Percentiles rank a stretch among this genome's conserved stretches.
phyloP scores from a whole-genome alignment of 2,888 invertebrate genomes.

The Itoplectis maculator region DNA sequence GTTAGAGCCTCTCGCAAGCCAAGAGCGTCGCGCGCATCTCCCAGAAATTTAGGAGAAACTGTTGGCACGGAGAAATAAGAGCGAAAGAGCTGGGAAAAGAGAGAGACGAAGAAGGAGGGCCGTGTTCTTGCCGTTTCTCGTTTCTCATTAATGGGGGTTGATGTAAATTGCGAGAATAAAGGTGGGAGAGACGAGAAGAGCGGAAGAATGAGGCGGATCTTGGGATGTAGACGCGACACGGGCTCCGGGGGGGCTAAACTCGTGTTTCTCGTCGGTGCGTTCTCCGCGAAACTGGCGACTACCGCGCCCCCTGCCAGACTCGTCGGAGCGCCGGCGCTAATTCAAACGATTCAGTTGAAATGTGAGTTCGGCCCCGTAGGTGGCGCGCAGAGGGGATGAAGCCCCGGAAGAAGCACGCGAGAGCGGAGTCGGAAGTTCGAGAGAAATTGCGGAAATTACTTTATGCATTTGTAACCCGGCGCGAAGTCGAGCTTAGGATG shows the following conservation, averaged over 20 bases:
- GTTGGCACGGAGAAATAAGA: neutral
- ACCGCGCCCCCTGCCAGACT: neutral
- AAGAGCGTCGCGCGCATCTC: neutral
- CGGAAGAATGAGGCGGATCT: neutral
- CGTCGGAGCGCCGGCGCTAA: slow-evolving; percentile 23
- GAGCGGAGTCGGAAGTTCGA: slow-evolving; percentile 48
- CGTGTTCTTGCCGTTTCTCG: slow-evolving; percentile 9
- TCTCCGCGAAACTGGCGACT: neutral
- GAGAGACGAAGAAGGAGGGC: too few relatives aligned
- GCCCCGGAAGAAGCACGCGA: neutral
- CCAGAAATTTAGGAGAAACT: slow-evolving; percentile 16
- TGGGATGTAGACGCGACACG: neutral
- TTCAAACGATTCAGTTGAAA: slow-evolving; percentile 52
- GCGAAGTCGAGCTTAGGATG: slow-evolving; percentile 1
- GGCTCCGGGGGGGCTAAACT: neutral
- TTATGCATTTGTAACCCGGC: slow-evolving; percentile 58
- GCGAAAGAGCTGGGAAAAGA: neutral
- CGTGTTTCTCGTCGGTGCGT: neutral
- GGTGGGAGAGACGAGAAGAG: neutral
- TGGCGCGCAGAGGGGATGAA: neutral
- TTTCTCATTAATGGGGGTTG: slow-evolving; percentile 38
- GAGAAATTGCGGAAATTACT: slow-evolving; percentile 63
- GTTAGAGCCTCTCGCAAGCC: neutral
- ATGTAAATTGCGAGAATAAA: slow-evolving; percentile 45
- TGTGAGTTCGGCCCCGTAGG: slow-evolving; percentile 35